These are phyloP conservation scores for Neodiprion pinetum DNA, from an alignment of 1,140 invertebrate genomes.

Conservation along the genomic window DNA sequence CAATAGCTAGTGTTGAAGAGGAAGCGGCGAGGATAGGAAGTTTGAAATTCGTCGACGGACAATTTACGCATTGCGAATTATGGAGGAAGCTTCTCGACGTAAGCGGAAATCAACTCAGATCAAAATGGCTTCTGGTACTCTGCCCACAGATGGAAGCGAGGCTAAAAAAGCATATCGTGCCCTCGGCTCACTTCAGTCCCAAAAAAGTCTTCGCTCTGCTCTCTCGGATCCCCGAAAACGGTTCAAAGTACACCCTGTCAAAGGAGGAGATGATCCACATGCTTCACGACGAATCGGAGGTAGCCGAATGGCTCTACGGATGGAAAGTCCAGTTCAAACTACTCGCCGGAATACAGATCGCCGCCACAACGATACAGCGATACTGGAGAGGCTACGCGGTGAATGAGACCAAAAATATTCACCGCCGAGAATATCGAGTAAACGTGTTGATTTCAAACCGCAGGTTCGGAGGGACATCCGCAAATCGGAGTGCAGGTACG, in stretches of 20 bases:
- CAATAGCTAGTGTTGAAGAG: neutral
- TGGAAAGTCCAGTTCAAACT: constrained; percentile 24
- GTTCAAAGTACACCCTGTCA: constrained; percentile 13
- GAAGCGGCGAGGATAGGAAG: constrained; percentile 19
- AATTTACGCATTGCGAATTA: constrained; percentile 15
- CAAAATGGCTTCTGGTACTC: constrained; percentile 30
- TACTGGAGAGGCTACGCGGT: constrained; percentile 33
- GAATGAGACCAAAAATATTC: constrained; percentile 8
- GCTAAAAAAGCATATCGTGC: constrained; percentile 18
- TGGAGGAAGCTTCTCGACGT: constrained; percentile 30
- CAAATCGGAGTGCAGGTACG: constrained; percentile 26
- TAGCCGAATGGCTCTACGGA: constrained; percentile 14
- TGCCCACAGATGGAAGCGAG: constrained; percentile 30
- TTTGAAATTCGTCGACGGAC: constrained; percentile 29
- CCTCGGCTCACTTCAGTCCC: constrained; percentile 19
- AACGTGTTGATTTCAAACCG: neutral
- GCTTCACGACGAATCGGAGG: neutral
- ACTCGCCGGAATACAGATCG: constrained; percentile 16
- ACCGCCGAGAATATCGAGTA: neutral
- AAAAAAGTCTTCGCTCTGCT: constrained; percentile 20
- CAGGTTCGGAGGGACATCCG: constrained; percentile 21
- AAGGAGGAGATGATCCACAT: constrained; percentile 24
- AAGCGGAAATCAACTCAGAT: constrained; percentile 24
- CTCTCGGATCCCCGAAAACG: constrained; percentile 23
- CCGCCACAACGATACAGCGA: constrained; percentile 29